Percentiles rank a stretch among this genome's conserved stretches.
These are phyloP conservation scores for Monodelphis domestica DNA, from an alignment of 2,797 vertebrate species.

Conservation along the genomic window DNA sequence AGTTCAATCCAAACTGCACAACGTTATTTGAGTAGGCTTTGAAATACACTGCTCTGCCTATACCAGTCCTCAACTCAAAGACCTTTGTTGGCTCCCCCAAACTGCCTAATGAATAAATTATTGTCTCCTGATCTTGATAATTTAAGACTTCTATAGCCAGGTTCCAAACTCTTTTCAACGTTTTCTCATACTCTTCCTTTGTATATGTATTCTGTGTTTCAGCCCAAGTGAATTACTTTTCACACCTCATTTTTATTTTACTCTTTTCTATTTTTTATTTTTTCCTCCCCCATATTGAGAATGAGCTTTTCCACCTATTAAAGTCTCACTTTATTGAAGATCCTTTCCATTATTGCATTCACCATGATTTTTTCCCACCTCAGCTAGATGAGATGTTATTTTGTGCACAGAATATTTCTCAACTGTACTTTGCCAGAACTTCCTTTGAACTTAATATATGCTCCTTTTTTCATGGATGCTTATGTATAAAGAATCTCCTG, in stretches of 20 bases:
- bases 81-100: constrained; percentile 39
- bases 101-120: constrained; percentile 41
- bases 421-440: neutral
- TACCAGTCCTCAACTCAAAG: neutral
- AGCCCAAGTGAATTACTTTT: constrained; percentile 28
- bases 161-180: neutral
- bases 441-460: neutral
- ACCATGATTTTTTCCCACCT: neutral
- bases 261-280: neutral
- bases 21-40: neutral
- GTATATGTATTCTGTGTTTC: constrained; percentile 28
- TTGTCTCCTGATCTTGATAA: constrained; percentile 42
- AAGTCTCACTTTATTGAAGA: neutral
- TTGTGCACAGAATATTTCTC: neutral
- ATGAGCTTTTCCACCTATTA: neutral
- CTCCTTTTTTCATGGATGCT: neutral
- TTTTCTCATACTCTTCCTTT: constrained; percentile 35
- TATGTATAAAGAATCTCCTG: neutral
- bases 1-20: no score
- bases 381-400: neutral
- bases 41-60: neutral
- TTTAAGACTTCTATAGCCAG: neutral
- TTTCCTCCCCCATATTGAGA: neutral
- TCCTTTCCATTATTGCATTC: neutral
- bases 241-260: neutral